Percentiles rank a stretch among this genome's conserved stretches.
phyloP scores from a whole-genome alignment of 2,113 vertebrate genomes.

The Alouatta palliata region DNA sequence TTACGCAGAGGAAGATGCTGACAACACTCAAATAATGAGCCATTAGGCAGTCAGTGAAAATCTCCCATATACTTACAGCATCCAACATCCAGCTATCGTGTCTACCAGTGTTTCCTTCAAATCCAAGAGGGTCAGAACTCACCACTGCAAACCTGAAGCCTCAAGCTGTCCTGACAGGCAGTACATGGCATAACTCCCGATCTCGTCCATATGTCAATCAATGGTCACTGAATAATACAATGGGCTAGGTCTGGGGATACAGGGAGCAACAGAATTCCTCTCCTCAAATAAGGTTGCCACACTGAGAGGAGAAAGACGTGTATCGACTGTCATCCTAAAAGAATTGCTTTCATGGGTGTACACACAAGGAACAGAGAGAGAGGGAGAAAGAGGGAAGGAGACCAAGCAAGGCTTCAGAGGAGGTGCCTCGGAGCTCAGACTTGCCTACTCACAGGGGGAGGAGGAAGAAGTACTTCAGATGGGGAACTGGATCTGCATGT shows the following conservation, averaged over 20 bases:
- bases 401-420: no score
- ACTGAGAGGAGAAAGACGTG: background rate
- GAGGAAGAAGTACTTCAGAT: background rate
- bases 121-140: background rate
- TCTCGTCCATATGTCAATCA: background rate
- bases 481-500: background rate
- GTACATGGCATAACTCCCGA: background rate
- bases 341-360: background rate
- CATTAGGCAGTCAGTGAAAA: background rate
- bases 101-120: background rate
- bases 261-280: background rate
- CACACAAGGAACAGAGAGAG: background rate
- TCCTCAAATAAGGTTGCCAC: background rate
- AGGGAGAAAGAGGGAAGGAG: rapidly evolving
- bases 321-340: rapidly evolving
- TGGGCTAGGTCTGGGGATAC: no score
- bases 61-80: background rate
- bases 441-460: background rate
- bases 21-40: background rate
- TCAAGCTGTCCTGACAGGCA: no score
- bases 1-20: background rate
- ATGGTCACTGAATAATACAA: background rate
- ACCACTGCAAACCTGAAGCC: no score
- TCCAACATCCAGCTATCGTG: background rate
- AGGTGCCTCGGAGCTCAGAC: no score